Evolutionary conservation across 1,140 invertebrate species (phyloP), one percentile per base, ranked within the genome.

Genomic region (Heliothis subflexa): DNA sequence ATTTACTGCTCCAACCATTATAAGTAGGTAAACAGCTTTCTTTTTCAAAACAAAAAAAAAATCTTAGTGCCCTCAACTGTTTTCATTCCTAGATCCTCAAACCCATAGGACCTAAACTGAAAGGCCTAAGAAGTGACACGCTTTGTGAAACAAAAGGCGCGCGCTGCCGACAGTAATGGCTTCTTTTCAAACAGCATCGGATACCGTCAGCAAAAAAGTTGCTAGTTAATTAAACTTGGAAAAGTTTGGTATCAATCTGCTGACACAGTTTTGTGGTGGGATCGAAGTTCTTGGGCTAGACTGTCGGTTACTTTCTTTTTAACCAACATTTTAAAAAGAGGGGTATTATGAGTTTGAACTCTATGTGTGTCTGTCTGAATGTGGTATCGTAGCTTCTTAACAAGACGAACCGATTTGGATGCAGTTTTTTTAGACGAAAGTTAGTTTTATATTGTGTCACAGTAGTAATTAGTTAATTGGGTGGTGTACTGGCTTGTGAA

Each of bases 121-220:
- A 71, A 71, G 50, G 57, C 72, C 57, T 33, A 62, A 75, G 71
- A 75, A 66, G 45, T 52, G 72, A 75, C 72, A 75, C 45, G 72
- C 45, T 75, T 75, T 50, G 47, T 62, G 47, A 52, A 62, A 75
- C 72, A 75, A 75, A 75, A 50, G 55, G 21, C 16, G 71, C 72
- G 25, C 40, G 54, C 55, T 3, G 21, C 52, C 52, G 33, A 28
- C 57, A 75, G 57, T 75, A 75, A 75, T 75, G 47, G 72, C 72
- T 75, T 75, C 72, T 75, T 75, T 75, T 75, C 57, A 75, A 7
- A 54, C 71, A 55, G 4, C 68, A 70, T 28, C 66, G 28, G 50
- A 33, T 73, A 73, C 54, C 28, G 71, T 59, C 71, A 73, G 71
- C 71, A 59, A 59, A 73, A 73, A 73, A 73, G n/a, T 73, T 73